Percentiles rank a stretch among this genome's conserved stretches.
Evolutionary conservation across 1,140 invertebrate genomes (phyloP).

Genomic region (Holcopasites calliopsidis): DNA sequence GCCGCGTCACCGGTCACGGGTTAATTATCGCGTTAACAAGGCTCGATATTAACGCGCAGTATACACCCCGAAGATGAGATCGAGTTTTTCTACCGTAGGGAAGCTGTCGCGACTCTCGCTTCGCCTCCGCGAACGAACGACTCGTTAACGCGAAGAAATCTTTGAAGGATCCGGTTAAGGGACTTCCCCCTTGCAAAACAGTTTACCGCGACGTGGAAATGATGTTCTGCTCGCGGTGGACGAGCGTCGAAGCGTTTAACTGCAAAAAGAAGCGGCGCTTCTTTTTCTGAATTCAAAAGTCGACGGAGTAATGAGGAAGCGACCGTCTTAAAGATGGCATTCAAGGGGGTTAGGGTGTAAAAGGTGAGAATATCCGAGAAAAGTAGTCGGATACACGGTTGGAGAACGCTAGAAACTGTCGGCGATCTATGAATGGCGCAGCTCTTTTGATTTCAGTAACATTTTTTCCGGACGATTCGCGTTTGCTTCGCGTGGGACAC

Average conservation of each 20-base stretch:
- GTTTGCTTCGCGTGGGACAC: neutral
- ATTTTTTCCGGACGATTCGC: neutral
- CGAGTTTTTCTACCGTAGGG: neutral
- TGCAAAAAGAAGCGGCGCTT: neutral
- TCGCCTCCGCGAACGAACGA: neutral
- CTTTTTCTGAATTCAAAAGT: neutral
- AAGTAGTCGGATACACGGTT: neutral
- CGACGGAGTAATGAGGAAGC: slow-evolving; percentile 29
- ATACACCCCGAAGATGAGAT: neutral
- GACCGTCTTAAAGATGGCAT: slow-evolving; percentile 33
- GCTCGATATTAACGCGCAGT: slow-evolving; percentile 19
- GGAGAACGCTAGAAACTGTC: neutral
- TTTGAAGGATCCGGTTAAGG: slow-evolving; percentile 13
- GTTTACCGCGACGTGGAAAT: neutral
- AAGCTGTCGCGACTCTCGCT: neutral
- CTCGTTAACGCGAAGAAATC: slow-evolving; percentile 34
- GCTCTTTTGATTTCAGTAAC: slow-evolving; percentile 26
- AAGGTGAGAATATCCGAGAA: neutral
- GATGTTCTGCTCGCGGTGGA: neutral
- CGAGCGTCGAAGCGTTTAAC: slow-evolving; percentile 29
- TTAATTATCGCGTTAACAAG: slow-evolving; percentile 43
- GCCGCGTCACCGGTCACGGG: slow-evolving; percentile 39
- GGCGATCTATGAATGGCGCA: slow-evolving; percentile 11
- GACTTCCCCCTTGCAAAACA: neutral
- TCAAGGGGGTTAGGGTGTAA: neutral